Percentiles rank a stretch among this genome's conserved stretches.
Evolutionary conservation across 1,140 invertebrate genomes (phyloP).

Genomic region (Zeugodacus cucurbitae): DNA sequence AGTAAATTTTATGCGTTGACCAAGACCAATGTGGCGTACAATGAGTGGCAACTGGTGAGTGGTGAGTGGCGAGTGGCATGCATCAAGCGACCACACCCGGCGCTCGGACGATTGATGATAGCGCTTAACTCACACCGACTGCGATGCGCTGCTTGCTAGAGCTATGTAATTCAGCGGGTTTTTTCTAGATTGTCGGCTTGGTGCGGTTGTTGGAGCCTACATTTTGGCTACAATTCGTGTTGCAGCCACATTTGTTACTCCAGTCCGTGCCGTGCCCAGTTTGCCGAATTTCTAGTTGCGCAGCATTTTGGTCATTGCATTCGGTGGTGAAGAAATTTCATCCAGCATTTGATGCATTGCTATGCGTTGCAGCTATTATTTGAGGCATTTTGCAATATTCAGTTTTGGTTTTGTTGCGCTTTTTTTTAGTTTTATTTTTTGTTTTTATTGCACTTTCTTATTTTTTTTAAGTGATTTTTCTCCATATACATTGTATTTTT

Average conservation of each 20-base stretch:
- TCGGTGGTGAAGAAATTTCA: not conserved
- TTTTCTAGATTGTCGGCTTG: not conserved
- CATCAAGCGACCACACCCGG: slow-evolving; percentile 27
- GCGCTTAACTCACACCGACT: slow-evolving; percentile 14
- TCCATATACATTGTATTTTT: not conserved
- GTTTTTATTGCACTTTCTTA: not conserved
- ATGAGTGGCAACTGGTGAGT: not conserved
- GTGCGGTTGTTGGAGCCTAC: not conserved
- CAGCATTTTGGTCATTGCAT: slow-evolving; percentile 14
- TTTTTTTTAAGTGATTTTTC: no score
- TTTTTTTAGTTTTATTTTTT: not conserved
- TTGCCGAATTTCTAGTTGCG: not conserved
- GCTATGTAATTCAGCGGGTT: no score
- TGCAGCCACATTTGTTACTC: not conserved
- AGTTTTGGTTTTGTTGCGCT: not conserved
- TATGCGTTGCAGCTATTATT: slow-evolving; percentile 25
- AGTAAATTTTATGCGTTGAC: slow-evolving; percentile 56
- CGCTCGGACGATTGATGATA: not conserved
- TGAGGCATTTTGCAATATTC: not conserved
- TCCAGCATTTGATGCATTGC: slow-evolving; percentile 27
- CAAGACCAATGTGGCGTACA: slow-evolving; percentile 2
- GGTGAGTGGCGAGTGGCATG: slow-evolving; percentile 12
- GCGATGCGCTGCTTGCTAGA: not conserved
- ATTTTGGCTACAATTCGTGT: slow-evolving; percentile 17
- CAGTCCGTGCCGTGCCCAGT: not conserved